These are phyloP conservation scores for Drosophila demipolita DNA, from an alignment of 2,888 invertebrate genomes.

Conservation along the genomic window DNA sequence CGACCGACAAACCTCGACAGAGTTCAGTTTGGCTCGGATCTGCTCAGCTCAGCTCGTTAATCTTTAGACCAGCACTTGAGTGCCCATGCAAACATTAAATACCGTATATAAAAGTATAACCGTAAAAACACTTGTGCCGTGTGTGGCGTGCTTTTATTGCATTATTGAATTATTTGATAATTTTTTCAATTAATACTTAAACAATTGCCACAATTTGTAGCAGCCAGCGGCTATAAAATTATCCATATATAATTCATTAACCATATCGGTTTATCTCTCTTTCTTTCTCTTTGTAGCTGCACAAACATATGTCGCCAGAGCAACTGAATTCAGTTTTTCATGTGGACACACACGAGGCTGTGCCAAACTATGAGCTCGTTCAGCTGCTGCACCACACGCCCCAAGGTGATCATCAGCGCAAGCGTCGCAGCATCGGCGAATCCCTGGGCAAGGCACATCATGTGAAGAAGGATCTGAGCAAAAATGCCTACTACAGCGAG, in stretches of 20 bases:
- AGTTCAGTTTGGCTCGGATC: conserved; percentile 8
- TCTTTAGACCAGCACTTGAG: conserved; percentile 57
- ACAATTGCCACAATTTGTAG: conserved; percentile 73
- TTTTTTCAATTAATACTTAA: conserved; percentile 67
- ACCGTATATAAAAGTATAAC: conserved; percentile 43
- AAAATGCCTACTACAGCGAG: conserved; percentile 84
- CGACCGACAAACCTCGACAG: conserved; percentile 36
- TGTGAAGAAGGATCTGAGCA: conserved; percentile 85
- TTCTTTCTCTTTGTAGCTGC: conserved; percentile 87
- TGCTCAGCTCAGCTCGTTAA: conserved; percentile 59
- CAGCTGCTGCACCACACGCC: conserved; percentile 89
- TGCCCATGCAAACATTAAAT: conserved; percentile 38
- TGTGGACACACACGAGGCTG: conserved; percentile 88
- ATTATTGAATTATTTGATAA: conserved; percentile 70
- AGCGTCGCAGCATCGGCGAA: conserved; percentile 83
- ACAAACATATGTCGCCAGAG: conserved; percentile 94
- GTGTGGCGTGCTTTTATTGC: conserved; percentile 26
- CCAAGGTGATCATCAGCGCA: conserved; percentile 60
- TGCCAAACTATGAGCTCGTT: conserved; percentile 94
- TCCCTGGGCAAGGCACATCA: conserved; percentile 72
- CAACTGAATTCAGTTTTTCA: conserved; percentile 94
- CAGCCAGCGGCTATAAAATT: conserved; percentile 42
- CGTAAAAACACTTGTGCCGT: conserved; percentile 59
- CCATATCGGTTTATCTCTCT: conserved; percentile 1
- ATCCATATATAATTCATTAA: conserved; percentile 18